A percentile compares a stretch with the other conserved stretches of the same genome.
phyloP scores from a whole-genome alignment of 2,888 invertebrate species.

The Neoascia interrupta region DNA sequence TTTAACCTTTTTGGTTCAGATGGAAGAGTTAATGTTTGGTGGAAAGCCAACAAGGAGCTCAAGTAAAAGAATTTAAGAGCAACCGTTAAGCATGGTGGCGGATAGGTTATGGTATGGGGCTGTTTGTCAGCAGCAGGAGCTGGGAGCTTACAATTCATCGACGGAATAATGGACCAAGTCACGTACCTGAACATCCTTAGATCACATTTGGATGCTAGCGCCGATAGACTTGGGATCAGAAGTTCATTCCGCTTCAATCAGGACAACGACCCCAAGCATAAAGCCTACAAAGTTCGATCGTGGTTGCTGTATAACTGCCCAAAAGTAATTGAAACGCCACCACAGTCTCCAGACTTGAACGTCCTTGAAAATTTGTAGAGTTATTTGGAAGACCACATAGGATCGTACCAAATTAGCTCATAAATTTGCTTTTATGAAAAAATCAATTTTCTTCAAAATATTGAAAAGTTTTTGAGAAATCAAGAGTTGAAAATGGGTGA shows the following conservation, averaged over 20 bases:
- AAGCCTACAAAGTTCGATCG: conserved; percentile 26
- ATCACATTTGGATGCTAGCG: not conserved
- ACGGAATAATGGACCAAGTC: conserved; percentile 62
- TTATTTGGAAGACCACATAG: too few relatives aligned
- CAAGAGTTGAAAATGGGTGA: too few relatives aligned
- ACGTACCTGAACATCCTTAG: not conserved
- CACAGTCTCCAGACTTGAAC: too few relatives aligned
- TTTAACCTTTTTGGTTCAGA: conserved; percentile 62
- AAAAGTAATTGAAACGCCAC: conserved; percentile 49
- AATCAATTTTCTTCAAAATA: too few relatives aligned
- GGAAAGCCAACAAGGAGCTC: not conserved
- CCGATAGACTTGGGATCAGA: not conserved
- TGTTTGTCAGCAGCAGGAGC: conserved; percentile 67
- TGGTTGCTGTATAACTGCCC: conserved; percentile 59
- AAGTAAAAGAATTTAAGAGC: conserved; percentile 59
- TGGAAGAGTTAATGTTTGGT: too few relatives aligned
- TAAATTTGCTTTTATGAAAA: too few relatives aligned
- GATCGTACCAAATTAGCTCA: too few relatives aligned
- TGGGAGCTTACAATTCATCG: conserved; percentile 68
- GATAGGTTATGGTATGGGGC: conserved; percentile 71
- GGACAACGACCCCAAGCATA: conserved; percentile 10
- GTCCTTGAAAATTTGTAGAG: too few relatives aligned
- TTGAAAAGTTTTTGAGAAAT: too few relatives aligned
- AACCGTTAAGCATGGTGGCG: conserved; percentile 72
- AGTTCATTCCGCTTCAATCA: conserved; percentile 25